phyloP scores from a whole-genome alignment of 2,113 vertebrate genomes.

The Phrynocephalus versicolor region DNA sequence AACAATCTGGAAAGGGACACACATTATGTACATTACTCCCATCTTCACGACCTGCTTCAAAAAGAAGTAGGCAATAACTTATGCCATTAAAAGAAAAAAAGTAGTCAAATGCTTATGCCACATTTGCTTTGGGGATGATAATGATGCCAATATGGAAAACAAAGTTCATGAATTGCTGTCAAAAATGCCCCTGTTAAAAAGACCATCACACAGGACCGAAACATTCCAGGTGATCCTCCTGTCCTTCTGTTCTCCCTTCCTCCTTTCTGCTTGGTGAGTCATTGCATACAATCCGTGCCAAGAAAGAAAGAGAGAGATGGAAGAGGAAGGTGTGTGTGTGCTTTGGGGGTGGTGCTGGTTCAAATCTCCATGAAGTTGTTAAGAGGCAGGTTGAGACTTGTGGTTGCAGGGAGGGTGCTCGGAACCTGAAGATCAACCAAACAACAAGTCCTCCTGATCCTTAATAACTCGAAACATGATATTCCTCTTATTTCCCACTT shows the following conservation, averaged over 20 bases:
- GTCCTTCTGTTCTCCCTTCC: slow-evolving; percentile 20
- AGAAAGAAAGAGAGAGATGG: background rate
- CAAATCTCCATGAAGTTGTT: slow-evolving; percentile 28
- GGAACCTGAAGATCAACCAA: slow-evolving; percentile 7
- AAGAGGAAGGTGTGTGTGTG: too few species aligned
- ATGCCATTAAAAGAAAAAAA: slow-evolving; percentile 6
- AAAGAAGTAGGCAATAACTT: background rate
- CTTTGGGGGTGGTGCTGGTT: too few species aligned
- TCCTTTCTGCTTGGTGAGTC: slow-evolving; percentile 32
- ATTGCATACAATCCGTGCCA: slow-evolving; percentile 1
- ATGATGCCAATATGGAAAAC: background rate
- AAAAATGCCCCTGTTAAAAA: slow-evolving; percentile 24
- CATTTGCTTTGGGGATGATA: background rate
- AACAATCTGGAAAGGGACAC: background rate
- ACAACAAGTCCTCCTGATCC: background rate
- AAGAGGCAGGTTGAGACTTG: slow-evolving; percentile 14
- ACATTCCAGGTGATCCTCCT: background rate
- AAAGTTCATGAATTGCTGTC: background rate
- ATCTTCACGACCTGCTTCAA: background rate
- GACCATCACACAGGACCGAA: background rate
- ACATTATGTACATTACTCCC: background rate
- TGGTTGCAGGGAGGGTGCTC: background rate
- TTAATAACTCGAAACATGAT: background rate
- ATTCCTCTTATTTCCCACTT: background rate
- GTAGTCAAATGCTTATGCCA: background rate